Percentiles rank a stretch among this genome's conserved stretches.
phyloP scores from a whole-genome alignment of 1,140 invertebrate species.

The Maniola jurtina region DNA sequence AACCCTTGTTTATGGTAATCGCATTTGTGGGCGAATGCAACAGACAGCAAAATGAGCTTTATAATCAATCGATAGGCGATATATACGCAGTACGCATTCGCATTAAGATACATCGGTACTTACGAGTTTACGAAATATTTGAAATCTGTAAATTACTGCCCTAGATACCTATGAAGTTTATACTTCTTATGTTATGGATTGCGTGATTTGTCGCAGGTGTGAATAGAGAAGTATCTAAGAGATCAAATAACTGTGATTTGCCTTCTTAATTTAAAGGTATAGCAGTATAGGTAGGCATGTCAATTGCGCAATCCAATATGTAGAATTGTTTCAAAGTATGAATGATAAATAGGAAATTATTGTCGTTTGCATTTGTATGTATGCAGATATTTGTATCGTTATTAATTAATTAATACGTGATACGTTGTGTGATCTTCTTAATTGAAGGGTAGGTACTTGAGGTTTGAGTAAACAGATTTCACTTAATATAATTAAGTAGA shows the following conservation, averaged over 20 bases:
- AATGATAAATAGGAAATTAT: slow-evolving; percentile 6
- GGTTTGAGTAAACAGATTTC: slow-evolving; percentile 41
- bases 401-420: slow-evolving; percentile 28
- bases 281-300: background rate
- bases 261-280: background rate
- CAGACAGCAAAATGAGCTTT: background rate
- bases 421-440: slow-evolving; percentile 46
- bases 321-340: background rate
- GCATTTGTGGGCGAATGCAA: too few species aligned
- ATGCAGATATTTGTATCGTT: slow-evolving; percentile 16
- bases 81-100: background rate
- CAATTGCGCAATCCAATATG: background rate
- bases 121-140: background rate
- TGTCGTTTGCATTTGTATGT: slow-evolving; percentile 10
- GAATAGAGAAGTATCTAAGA: background rate
- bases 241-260: background rate
- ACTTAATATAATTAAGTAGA: slow-evolving; percentile 69
- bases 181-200: background rate
- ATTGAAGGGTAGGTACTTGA: slow-evolving; percentile 40
- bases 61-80: background rate
- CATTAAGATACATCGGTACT: background rate
- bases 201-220: background rate
- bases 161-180: background rate
- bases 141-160: background rate
- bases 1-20: too few species aligned